These are phyloP conservation scores for Tuberolachnus salignus DNA, from an alignment of 2,888 invertebrate species.

Conservation along the genomic window DNA sequence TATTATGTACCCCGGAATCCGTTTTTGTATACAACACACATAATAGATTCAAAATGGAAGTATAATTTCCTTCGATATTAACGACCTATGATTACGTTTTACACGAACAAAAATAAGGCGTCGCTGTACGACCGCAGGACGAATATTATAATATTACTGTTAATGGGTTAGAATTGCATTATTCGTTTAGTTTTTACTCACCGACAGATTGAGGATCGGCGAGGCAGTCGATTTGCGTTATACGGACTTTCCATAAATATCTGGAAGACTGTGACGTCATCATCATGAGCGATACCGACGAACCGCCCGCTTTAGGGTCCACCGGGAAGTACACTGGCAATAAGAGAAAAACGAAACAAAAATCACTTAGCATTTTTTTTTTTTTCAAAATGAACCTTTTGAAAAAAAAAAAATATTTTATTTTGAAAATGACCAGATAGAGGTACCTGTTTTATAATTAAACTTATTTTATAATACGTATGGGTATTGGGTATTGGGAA, in stretches of 20 bases:
- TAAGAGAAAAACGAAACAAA: neutral
- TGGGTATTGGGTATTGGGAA: no score
- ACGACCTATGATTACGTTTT: no score
- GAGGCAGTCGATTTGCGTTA: conserved; percentile 55
- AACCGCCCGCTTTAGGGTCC: conserved; percentile 53
- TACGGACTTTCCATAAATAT: conserved; percentile 55
- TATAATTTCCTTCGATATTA: no score
- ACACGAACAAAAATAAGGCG: no score
- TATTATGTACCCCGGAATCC: no score
- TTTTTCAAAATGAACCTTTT: neutral
- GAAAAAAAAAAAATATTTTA: no score
- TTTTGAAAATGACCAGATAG: neutral
- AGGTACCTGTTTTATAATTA: neutral
- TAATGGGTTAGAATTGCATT: neutral
- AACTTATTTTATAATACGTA: neutral
- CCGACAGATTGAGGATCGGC: conserved; percentile 55
- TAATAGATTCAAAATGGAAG: no score
- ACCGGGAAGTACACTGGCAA: conserved; percentile 55
- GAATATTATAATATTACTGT: no score
- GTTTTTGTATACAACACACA: no score
- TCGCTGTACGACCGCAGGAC: no score
- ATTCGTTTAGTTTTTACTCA: conserved; percentile 18
- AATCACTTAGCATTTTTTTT: neutral
- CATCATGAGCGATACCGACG: conserved; percentile 56
- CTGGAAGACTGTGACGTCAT: conserved; percentile 56